Evolutionary conservation across 2,113 vertebrate genomes (phyloP), one percentile per base, ranked within the genome.

Genomic region (Triplophysa tibetana): DNA sequence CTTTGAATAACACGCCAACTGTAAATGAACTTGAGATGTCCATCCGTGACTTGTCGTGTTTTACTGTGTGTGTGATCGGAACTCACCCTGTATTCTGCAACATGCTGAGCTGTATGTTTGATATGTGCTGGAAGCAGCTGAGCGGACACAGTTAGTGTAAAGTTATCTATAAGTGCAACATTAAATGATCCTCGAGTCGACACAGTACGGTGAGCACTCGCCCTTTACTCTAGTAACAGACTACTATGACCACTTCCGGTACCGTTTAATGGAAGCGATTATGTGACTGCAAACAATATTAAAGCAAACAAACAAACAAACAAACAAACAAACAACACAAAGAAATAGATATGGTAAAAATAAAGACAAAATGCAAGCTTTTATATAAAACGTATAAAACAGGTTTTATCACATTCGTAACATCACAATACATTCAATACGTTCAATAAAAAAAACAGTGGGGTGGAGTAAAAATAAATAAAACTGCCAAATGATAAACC

Each of bases 11-110:
- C 1, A 5, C 4, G 17, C 21, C 4, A 24, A 24, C 21, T n/a
- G 11, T 9, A 23, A 52, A 77, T 63, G 19, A 58, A 78, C 29
- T 50, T 50, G 7, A 80, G 5, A 7, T 21, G 23, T n/a, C 10
- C 1, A 0, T 12, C 1, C 60, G 4, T 60, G 48, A 24, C 33
- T 38, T 38, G 33, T 58, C 16, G 9, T 21, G 54, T 58, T 58
- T 58, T 10, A n/a, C 19, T n/a, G 54, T 63, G 61, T 58, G 14
- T 63, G 12, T 29, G 2, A 6, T 2, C 29, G 6, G 19, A 64
- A 81, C 87, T 87, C 73, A 88, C 87, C 87, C 87, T n/a, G 87
- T 85, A 60, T 88, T 88, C 50, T 82, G 84, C 81, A 88, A 43
- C 87, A 88, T 88, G 7, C 9, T 80, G 19, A 2, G 16, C 26